Conservation (phyloP, 30 jellyfish, hydroid and myxozoan species). For the Mastigias papua region DNA sequence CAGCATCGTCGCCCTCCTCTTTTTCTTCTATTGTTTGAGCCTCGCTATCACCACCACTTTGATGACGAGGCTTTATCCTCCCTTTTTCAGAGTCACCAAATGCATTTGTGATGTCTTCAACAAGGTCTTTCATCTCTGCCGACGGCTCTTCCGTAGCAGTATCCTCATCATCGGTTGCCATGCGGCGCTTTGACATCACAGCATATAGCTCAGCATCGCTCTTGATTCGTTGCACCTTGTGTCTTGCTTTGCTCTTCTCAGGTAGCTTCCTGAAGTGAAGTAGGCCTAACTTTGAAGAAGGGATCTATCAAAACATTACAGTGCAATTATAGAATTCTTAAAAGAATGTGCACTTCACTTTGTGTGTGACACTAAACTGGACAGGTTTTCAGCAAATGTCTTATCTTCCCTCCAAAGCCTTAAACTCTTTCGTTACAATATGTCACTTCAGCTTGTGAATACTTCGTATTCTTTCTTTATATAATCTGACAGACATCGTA, state of each 20-base stretch:
- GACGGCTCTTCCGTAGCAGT: conserved; percentile 67
- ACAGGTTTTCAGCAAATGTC: too few relatives aligned
- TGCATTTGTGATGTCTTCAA: conserved; percentile 67
- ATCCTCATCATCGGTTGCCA: conserved; percentile 81
- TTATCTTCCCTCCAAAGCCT: too few relatives aligned
- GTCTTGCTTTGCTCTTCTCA: conserved; percentile 70
- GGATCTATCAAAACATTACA: too few relatives aligned
- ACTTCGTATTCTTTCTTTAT: too few relatives aligned
- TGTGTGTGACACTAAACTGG: too few relatives aligned
- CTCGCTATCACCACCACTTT: conserved; percentile 69
- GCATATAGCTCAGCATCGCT: conserved; percentile 95
- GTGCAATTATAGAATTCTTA: too few relatives aligned
- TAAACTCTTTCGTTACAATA: too few relatives aligned
- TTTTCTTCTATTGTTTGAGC: conserved; percentile 22
- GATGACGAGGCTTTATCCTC: conserved; percentile 69
- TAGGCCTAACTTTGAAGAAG: too few relatives aligned
- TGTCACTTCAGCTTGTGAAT: too few relatives aligned
- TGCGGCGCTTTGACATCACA: conserved; percentile 88
- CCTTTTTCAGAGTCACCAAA: conserved; percentile 71
- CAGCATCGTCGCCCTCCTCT: conserved; percentile 47
- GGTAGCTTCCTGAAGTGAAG: conserved; percentile 41
- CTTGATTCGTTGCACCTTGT: conserved; percentile 87
- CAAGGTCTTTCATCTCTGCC: conserved; percentile 71
- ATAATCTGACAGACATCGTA: too few relatives aligned
- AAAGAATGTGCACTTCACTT: too few relatives aligned